Base-by-base conservation (phyloP, 2,888 invertebrate species). In the Leptothorax acervorum region DNA sequence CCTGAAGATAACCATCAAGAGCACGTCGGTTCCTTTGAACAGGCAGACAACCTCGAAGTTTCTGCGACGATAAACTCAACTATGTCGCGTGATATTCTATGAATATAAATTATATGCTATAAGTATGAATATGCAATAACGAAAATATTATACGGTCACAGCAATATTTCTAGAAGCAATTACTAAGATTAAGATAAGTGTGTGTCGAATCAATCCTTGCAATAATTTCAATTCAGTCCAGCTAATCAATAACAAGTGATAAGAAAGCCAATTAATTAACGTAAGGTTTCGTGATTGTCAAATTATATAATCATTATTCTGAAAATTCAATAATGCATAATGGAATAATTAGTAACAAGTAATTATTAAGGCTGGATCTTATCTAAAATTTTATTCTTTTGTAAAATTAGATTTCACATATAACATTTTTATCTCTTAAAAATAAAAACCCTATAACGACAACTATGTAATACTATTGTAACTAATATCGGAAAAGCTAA, bases 21-120 rank as follows among this genome's bases (percentile, higher is more conserved):
- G 53, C 75, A 65, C 31, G 63, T 63, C 76, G 63, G 75, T 42
- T 53, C 31, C 63, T 75, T 75, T 75, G 73, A 75, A 60, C 39
- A 23, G 23, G 51, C 18, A n/a, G 39, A 79, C 73, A 79, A 42
- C 35, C 48, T 81, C 23, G 9, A 74, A 78, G 71, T 79, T 71
- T 57, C 57, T 45, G 48, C 48, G 45, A 35, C 23, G 48, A 35
- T 55, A 31, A 79, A 18, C 48, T 79, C 18, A 57, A 12, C 45
- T 18, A 60, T 35, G 18, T 66, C 23, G 28, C 12, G n/a, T 15
- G 39, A 45, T 55, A 65, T 53, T 53, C 55, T 55, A 78, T 66
- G 71, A 79, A 70, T 79, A 79, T 60, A 57, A 57, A 78, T 66
- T 28, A 42, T 63, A 51, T 66, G 45, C 28, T n/a, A n/a, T 5